Conservation (phyloP, 2,888 invertebrate species). For the Ophion ventricosus region DNA sequence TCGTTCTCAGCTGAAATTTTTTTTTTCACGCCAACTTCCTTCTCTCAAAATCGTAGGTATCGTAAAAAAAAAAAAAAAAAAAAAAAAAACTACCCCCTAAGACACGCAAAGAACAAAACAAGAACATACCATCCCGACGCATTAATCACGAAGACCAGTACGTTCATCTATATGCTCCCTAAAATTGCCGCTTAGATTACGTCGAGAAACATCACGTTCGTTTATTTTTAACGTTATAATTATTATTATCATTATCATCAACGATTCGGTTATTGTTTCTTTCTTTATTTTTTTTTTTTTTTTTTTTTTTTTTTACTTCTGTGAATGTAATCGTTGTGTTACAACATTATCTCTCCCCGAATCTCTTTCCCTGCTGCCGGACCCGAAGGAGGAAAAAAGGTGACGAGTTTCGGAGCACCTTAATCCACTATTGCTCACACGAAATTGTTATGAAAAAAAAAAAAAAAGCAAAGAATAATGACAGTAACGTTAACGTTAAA, state of each 20-base stretch:
- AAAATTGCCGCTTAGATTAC: constrained; percentile 79
- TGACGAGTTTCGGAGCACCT: constrained; percentile 86
- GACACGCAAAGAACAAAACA: not conserved
- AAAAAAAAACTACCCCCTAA: too few relatives aligned
- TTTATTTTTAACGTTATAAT: constrained; percentile 82
- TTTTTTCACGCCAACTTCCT: not conserved
- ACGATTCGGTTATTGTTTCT: constrained; percentile 71
- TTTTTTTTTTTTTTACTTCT: too few relatives aligned
- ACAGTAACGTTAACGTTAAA: constrained; percentile 34
- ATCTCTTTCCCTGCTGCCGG: constrained; percentile 83
- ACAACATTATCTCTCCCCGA: constrained; percentile 83
- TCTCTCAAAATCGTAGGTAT: not conserved
- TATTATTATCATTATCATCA: constrained; percentile 75
- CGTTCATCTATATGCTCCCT: constrained; percentile 82
- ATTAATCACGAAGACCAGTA: constrained; percentile 5
- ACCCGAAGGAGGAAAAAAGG: constrained; percentile 87
- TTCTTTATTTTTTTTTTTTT: too few relatives aligned
- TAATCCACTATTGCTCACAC: constrained; percentile 82
- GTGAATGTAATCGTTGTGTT: constrained; percentile 84
- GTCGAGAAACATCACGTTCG: constrained; percentile 75
- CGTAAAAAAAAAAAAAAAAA: not conserved
- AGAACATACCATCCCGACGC: constrained; percentile 13
- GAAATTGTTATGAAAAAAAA: constrained; percentile 62
- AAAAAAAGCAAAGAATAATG: constrained; percentile 55
- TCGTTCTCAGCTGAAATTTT: not conserved